Evolutionary conservation across 2,797 vertebrate genomes (phyloP), one percentile per base, ranked within the genome.

Genomic region (Ptychadena robeensis): DNA sequence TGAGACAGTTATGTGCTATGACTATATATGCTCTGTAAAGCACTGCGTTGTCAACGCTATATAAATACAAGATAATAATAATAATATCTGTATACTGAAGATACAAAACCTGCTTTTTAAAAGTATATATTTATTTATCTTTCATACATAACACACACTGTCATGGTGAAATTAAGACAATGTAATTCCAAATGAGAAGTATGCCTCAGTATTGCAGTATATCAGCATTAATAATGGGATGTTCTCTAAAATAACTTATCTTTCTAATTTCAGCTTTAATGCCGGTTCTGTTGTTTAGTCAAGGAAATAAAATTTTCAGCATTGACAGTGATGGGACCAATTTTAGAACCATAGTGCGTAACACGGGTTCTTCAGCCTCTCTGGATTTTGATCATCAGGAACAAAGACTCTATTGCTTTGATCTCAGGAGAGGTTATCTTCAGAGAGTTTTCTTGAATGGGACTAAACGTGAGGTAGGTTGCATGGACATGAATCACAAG

Each of bases 281-380:
- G 88, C 95, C 96, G n/a, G 96, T 96, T 83, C 88, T 98, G 65
- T 91, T 99, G 88, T 96, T 97, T 67, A 94, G 91, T 84, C 92
- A 95, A 72, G 95, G 95, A 88, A 96, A 92, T 87, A 87, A 90
- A 30, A 95, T 98, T 88, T 94, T 95, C 85, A 94, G 92, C 79
- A 94, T 96, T 88, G 94, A 94, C 80, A 88, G 91, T 1, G 94
- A 97, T 81, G 97, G 97, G 40, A 93, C 86, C 31, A 93, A 94
- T 85, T 92, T 95, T 0, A 90, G 94, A 83, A 90, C 88, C 63
- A 72, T 98, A 10, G 88, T 94, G 65, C 77, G 91, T 5, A 91
- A 94, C 11, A 92, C 92, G 72, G 96, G 96, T 9, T 67, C 86
- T 2, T 92, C 92, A 0, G 87, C 93, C 0, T 90, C 96, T 64